Conservation (phyloP, 2,888 invertebrate genomes). For the Cremastinae sp. region DNA sequence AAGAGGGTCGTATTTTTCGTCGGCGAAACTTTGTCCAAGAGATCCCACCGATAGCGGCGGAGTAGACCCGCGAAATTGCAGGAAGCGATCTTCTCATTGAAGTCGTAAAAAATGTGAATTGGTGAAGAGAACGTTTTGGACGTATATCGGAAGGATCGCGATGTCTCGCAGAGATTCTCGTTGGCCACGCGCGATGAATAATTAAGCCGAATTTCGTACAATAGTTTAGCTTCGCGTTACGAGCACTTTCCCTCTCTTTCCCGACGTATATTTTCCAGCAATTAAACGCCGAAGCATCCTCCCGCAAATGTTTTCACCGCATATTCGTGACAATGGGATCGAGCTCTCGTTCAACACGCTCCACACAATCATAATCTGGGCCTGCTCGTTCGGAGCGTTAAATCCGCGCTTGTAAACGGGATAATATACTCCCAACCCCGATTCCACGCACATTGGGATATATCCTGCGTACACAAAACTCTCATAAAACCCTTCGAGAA, state of each 20-base stretch:
- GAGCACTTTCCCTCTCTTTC: slow-evolving; percentile 4
- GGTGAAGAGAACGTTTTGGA: too few species aligned
- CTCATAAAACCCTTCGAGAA: slow-evolving; percentile 12
- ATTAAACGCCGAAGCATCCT: slow-evolving; percentile 9
- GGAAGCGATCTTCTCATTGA: too few species aligned
- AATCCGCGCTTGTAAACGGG: slow-evolving; percentile 22
- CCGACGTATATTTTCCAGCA: slow-evolving; percentile 7
- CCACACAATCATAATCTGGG: slow-evolving; percentile 34
- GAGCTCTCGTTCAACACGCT: slow-evolving; percentile 3
- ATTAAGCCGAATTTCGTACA: background rate
- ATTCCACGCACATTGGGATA: background rate
- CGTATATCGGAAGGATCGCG: too few species aligned
- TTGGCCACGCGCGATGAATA: background rate
- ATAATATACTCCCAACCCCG: slow-evolving; percentile 2
- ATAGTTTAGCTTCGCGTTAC: slow-evolving; percentile 16
- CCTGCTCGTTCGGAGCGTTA: slow-evolving; percentile 36
- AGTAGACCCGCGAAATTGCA: too few species aligned
- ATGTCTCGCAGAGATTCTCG: background rate
- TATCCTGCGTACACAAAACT: too few species aligned
- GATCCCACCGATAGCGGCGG: too few species aligned
- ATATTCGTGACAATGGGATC: slow-evolving; percentile 4
- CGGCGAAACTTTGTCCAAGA: too few species aligned
- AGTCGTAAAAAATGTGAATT: too few species aligned
- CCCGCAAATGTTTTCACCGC: slow-evolving; percentile 8
- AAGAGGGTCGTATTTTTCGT: too few species aligned